Conservation (phyloP, 2,888 invertebrate species). For the Leucoptera coffeella region DNA sequence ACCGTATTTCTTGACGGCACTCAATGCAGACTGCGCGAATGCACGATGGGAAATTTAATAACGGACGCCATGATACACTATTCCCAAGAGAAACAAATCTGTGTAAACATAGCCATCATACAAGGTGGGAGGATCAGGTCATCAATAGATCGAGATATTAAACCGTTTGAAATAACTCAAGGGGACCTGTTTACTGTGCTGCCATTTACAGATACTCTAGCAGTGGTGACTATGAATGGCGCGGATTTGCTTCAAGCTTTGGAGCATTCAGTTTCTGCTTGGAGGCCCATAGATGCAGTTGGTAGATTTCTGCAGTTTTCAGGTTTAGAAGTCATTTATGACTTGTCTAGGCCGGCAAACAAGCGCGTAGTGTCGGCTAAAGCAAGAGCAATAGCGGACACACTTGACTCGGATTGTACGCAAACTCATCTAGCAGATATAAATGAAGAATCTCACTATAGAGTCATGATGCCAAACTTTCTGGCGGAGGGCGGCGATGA, state of each 20-base stretch:
- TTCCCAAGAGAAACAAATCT: constrained; percentile 34
- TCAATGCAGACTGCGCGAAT: constrained; percentile 66
- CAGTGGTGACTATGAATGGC: constrained; percentile 62
- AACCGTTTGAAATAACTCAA: constrained; percentile 58
- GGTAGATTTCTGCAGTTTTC: constrained; percentile 83
- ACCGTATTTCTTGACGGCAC: constrained; percentile 62
- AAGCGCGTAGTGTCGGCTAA: constrained; percentile 58
- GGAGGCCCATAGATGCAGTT: constrained; percentile 44
- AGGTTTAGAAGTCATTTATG: constrained; percentile 65
- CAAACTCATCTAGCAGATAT: constrained; percentile 54
- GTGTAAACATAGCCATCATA: constrained; percentile 65
- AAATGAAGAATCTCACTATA: constrained; percentile 52
- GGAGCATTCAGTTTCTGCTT: constrained; percentile 62
- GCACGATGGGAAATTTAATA: constrained; percentile 78
- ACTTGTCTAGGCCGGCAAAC: constrained; percentile 56
- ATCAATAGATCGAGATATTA: constrained; percentile 47
- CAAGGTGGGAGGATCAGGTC: constrained; percentile 74
- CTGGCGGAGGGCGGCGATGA: constrained; percentile 74
- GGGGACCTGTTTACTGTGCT: constrained; percentile 66
- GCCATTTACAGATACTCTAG: constrained; percentile 72
- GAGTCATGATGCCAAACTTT: constrained; percentile 61
- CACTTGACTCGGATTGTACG: constrained; percentile 62
- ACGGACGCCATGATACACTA: constrained; percentile 68
- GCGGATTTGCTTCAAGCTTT: constrained; percentile 55
- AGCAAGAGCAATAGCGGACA: constrained; percentile 20